Evolutionary conservation across 2,113 vertebrate genomes (phyloP).

Genomic region (Syngnathus floridae): DNA sequence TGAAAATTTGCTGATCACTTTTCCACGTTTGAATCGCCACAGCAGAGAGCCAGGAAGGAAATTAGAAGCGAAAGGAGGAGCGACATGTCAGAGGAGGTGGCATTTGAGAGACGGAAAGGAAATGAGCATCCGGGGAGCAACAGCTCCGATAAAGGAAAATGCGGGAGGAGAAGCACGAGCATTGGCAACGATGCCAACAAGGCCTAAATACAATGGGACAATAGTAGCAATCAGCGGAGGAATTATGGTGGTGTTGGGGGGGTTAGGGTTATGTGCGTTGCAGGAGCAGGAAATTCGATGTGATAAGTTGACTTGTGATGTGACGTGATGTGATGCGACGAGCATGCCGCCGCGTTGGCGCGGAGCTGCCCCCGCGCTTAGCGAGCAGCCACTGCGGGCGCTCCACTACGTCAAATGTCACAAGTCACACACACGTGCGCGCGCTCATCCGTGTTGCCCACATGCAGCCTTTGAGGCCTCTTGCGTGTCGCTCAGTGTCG

Average conservation of each 20-base stretch:
- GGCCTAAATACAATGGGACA: slow-evolving; percentile 5
- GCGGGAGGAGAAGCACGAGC: slow-evolving; percentile 13
- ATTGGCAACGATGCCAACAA: slow-evolving; percentile 9
- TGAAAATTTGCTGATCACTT: too few species aligned
- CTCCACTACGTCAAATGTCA: slow-evolving; percentile 62
- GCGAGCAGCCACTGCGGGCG: slow-evolving; percentile 53
- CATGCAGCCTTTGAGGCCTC: slow-evolving; percentile 13
- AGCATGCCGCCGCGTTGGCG: slow-evolving; percentile 47
- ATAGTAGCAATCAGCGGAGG: slow-evolving; percentile 1
- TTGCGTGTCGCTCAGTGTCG: slow-evolving; percentile 9
- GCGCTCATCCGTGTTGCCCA: not conserved
- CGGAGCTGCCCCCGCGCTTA: slow-evolving; percentile 31
- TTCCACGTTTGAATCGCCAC: not conserved
- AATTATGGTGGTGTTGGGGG: slow-evolving; percentile 3
- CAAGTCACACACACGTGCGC: slow-evolving; percentile 23
- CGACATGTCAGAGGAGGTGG: slow-evolving; percentile 19
- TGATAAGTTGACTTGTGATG: slow-evolving; percentile 45
- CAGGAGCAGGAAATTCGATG: slow-evolving; percentile 19
- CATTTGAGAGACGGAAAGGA: slow-evolving; percentile 20
- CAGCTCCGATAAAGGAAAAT: slow-evolving; percentile 18
- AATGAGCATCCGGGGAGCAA: slow-evolving; percentile 30
- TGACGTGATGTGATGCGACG: slow-evolving; percentile 54
- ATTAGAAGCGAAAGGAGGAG: slow-evolving; percentile 22
- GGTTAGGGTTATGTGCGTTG: not conserved
- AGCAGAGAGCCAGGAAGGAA: slow-evolving; percentile 23